phyloP scores from a whole-genome alignment of 2,888 invertebrate genomes.

The Merodon equestris region DNA sequence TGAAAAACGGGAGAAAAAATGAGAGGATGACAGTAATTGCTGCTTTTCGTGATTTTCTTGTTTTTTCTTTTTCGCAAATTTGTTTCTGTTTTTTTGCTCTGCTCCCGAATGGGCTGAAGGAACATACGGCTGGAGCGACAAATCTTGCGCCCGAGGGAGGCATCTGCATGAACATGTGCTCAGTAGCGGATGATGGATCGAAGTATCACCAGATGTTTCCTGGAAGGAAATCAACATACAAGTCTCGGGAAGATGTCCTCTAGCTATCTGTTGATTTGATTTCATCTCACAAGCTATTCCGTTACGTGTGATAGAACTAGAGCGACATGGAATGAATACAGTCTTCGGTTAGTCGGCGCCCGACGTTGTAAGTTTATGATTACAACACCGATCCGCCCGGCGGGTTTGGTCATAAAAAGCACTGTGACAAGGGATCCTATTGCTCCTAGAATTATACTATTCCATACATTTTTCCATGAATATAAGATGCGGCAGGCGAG shows the following conservation, averaged over 20 bases:
- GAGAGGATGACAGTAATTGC: slow-evolving; percentile 52
- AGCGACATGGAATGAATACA: too few species aligned
- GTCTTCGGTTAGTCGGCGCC: slow-evolving; percentile 1
- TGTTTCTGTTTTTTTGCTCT: too few species aligned
- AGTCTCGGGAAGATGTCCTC: too few species aligned
- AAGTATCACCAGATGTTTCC: neutral
- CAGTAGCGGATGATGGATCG: slow-evolving; percentile 10
- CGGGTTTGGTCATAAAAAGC: neutral
- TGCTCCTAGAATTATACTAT: slow-evolving; percentile 3
- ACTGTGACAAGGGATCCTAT: slow-evolving; percentile 2
- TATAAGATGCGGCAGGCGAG: slow-evolving; percentile 14
- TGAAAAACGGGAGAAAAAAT: slow-evolving; percentile 12
- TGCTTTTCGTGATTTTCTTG: slow-evolving; percentile 26
- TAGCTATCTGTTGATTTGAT: too few species aligned
- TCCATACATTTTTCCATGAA: slow-evolving; percentile 35
- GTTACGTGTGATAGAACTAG: too few species aligned
- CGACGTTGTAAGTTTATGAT: too few species aligned
- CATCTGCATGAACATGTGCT: too few species aligned
- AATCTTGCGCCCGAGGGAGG: slow-evolving; percentile 23
- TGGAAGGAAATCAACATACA: too few species aligned
- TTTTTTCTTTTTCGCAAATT: too few species aligned
- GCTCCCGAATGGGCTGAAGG: neutral
- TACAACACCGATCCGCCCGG: neutral
- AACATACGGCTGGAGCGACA: slow-evolving; percentile 41
- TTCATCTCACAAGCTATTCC: too few species aligned